These are phyloP conservation scores for Cynopterus sphinx DNA, from an alignment of 2,797 vertebrate species.

Conservation along the genomic window DNA sequence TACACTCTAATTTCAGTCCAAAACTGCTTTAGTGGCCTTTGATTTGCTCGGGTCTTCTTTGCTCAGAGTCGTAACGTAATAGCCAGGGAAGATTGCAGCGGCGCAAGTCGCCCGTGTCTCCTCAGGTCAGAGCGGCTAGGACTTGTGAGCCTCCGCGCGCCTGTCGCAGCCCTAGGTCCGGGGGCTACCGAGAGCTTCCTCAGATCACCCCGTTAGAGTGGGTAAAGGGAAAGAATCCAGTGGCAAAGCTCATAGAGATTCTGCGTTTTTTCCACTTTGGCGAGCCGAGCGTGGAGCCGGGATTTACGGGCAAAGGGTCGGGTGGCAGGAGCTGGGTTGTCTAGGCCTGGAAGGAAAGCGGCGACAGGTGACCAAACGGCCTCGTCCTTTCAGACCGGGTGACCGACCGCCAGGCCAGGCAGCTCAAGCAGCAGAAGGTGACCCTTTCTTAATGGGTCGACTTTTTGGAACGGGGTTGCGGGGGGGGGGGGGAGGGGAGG, in stretches of 20 bases:
- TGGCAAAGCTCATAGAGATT: background rate
- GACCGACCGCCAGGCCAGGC: background rate
- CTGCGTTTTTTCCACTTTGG: background rate
- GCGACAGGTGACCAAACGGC: conserved; percentile 44
- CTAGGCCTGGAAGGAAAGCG: background rate
- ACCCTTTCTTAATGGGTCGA: background rate
- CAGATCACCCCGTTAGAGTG: background rate
- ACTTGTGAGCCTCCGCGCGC: background rate
- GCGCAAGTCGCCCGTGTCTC: background rate
- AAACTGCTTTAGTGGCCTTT: conserved; percentile 76
- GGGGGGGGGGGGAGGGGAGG: too few relatives aligned
- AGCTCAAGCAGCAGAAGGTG: background rate
- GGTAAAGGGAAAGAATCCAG: background rate
- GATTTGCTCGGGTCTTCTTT: conserved; percentile 63
- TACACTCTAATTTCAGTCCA: conserved; percentile 84
- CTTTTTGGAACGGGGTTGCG: background rate
- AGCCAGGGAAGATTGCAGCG: conserved; percentile 57
- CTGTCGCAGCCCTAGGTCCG: background rate
- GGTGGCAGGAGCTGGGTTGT: background rate
- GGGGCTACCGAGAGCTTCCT: background rate
- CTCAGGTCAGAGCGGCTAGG: background rate
- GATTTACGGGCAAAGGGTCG: background rate
- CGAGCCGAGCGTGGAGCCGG: background rate
- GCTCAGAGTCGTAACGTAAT: conserved; percentile 53
- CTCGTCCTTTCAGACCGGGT: background rate